Evolutionary conservation across 2,113 vertebrate genomes (phyloP), one percentile per base, ranked within the genome.

Genomic region (Piaya cayana): DNA sequence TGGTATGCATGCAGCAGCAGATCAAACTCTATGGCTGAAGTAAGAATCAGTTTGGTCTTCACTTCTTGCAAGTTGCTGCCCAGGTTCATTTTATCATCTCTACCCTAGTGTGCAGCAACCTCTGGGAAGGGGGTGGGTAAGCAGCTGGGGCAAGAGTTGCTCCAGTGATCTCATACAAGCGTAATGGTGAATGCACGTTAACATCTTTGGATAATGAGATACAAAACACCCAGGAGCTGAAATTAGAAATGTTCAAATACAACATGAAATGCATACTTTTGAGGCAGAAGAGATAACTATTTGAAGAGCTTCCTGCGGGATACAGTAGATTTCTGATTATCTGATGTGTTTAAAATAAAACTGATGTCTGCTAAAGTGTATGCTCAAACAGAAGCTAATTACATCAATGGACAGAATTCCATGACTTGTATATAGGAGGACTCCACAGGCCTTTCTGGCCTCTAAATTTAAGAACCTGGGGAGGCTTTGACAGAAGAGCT

Each of bases 191-290:
- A 88, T 36, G 60, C n/a, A 12, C 47, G 39, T 90, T 82, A 92
- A 85, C 43, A 50, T 58, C 74, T 82, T 82, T 77, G 43, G 76
- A 88, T 83, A 88, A 93, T 52, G 42, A 93, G 50, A 83, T 50
- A 82, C 0, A 2, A 90, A 96, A 77, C 90, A 88, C 42, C 34
- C 78, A 82, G 76, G 71, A 81, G 52, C 42, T 81, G 75, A 86
- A 96, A 80, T 86, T 64, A 88, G 59, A 90, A 74, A 78, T 81
- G 75, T 71, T 95, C 68, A 83, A 86, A 96, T 22, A 36, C 49
- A 90, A 75, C 52, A 75, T 15, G 11, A 90, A 92, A 83, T 83
- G 7, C 17, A 29, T 59, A 21, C 37, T 85, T 93, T 93, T 80
- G 43, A 90, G 30, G 52, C 39, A 52, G 39, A 49, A 72, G 45